Percentiles rank a stretch among this genome's conserved stretches.
Evolutionary conservation across 2,888 invertebrate species (phyloP).

Genomic region (Orthonevra nobilis): DNA sequence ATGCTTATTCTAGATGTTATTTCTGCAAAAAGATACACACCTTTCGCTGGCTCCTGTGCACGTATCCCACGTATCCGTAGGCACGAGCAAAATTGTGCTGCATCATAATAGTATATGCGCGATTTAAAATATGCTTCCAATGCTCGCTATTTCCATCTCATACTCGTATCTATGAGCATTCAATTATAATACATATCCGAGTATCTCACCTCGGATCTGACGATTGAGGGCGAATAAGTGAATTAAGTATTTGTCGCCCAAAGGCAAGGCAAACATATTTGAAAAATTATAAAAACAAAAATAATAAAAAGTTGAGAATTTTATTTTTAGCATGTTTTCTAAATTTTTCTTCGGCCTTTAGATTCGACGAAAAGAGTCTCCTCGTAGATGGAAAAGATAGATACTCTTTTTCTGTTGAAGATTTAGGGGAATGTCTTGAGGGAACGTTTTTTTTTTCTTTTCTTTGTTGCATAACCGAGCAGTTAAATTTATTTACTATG

Average conservation of each 20-base stretch:
- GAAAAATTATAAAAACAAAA: too few species aligned
- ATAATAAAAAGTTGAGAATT: conserved; percentile 11
- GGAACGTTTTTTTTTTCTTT: too few species aligned
- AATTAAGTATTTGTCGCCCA: conserved; percentile 43
- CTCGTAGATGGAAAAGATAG: neutral
- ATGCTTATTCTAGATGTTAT: conserved; percentile 19
- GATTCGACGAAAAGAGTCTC: conserved; percentile 3
- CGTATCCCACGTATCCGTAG: conserved; percentile 6
- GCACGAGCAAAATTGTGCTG: too few species aligned
- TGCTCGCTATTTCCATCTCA: neutral
- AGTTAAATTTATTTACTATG: conserved; percentile 35
- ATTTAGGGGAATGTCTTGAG: conserved; percentile 21
- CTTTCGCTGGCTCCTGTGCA: too few species aligned
- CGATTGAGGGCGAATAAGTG: conserved; percentile 50
- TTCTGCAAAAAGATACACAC: conserved; percentile 13
- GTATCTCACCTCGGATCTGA: conserved; percentile 20
- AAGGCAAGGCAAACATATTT: neutral
- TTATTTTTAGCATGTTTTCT: conserved; percentile 13
- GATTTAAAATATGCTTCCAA: too few species aligned
- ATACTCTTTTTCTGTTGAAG: conserved; percentile 29
- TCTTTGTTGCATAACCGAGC: conserved; percentile 40
- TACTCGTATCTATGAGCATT: conserved; percentile 28
- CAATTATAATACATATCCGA: too few species aligned
- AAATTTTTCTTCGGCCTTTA: conserved; percentile 4
- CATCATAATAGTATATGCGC: conserved; percentile 36